Conservation (phyloP, 2,888 invertebrate species). For the Dolichopus griseipennis region DNA sequence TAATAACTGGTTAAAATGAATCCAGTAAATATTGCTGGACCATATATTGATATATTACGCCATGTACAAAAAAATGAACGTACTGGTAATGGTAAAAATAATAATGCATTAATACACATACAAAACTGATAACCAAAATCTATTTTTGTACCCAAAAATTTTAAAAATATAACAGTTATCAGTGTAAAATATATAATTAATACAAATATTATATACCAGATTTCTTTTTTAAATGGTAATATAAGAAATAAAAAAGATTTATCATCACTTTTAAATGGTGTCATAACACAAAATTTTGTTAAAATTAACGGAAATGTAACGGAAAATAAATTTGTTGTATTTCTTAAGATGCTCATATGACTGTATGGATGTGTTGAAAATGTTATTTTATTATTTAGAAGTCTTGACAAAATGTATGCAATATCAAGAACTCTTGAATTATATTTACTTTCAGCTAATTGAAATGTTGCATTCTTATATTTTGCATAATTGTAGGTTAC, state of each 20-base stretch:
- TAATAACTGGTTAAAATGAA: slow-evolving; percentile 14
- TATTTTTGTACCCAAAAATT: neutral
- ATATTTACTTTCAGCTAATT: neutral
- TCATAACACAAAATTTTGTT: neutral
- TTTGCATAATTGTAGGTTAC: neutral
- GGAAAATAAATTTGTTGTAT: neutral
- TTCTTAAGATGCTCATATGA: neutral
- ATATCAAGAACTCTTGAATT: neutral
- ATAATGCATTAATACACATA: neutral
- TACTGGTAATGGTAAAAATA: slow-evolving; percentile 9
- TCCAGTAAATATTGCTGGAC: slow-evolving; percentile 10
- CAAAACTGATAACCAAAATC: neutral
- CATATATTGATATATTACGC: neutral
- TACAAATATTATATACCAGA: neutral
- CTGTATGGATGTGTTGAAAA: neutral
- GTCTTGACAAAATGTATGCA: neutral
- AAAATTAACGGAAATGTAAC: neutral
- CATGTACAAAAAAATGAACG: neutral
- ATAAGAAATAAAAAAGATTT: neutral
- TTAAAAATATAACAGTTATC: neutral
- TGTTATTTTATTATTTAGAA: neutral
- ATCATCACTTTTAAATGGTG: neutral
- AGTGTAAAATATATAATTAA: neutral
- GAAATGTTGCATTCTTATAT: neutral
- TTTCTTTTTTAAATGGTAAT: neutral